Conservation (phyloP, 2,113 vertebrate species). For the Arenaria interpres region DNA sequence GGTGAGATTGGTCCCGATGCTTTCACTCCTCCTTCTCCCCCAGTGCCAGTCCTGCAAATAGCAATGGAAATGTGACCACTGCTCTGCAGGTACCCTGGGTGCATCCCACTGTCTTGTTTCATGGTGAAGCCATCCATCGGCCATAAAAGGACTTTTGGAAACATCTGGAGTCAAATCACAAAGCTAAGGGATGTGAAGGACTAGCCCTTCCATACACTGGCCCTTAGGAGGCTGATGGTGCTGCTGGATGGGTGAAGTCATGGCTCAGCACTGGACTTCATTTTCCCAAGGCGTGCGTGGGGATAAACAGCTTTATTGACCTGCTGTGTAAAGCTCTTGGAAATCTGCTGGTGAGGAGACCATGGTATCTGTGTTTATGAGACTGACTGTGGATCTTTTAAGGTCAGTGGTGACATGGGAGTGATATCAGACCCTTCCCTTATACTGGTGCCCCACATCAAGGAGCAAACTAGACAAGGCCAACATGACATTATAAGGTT, state of each 20-base stretch:
- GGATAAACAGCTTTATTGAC: neutral
- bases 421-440: neutral
- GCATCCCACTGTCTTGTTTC: fast-evolving
- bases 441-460: neutral
- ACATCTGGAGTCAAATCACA: neutral
- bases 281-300: neutral
- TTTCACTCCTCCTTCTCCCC: neutral
- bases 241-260: neutral
- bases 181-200: neutral
- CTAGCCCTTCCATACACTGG: neutral
- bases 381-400: neutral
- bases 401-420: neutral
- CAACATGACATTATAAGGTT: neutral
- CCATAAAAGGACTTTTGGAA: neutral
- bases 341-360: neutral
- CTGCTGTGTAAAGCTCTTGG: neutral
- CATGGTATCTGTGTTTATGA: neutral
- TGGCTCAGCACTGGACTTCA: neutral
- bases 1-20: fast-evolving
- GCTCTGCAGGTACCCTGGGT: neutral
- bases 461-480: neutral
- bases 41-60: neutral
- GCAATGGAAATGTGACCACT: neutral
- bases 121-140: neutral
- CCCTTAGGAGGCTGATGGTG: neutral